phyloP scores from a whole-genome alignment of 2,797 vertebrate species.

The Siniperca scherzeri region DNA sequence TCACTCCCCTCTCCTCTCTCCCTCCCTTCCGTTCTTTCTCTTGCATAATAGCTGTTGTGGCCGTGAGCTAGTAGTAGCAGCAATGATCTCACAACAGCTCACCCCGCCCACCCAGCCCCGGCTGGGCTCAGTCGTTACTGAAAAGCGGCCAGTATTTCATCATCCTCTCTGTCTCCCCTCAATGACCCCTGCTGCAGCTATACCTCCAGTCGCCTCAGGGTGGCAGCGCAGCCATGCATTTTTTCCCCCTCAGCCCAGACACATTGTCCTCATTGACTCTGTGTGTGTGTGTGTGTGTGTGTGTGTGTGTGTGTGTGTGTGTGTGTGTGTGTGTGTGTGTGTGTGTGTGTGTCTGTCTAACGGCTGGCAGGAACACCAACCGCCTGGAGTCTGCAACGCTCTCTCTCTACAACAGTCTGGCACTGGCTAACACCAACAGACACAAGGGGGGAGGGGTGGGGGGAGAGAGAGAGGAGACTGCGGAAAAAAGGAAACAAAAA shows the following conservation, averaged over 20 bases:
- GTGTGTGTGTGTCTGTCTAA: conserved; percentile 60
- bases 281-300: conserved; percentile 30
- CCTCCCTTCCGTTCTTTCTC: conserved; percentile 64
- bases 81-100: conserved; percentile 83
- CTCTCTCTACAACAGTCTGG: conserved; percentile 82
- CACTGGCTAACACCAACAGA: conserved; percentile 84
- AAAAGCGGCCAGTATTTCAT: conserved; percentile 89
- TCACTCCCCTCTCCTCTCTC: conserved; percentile 30
- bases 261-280: conserved; percentile 80
- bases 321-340: conserved; percentile 40
- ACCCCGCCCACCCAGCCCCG: conserved; percentile 66
- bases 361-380: conserved; percentile 79
- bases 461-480: conserved; percentile 63
- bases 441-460: conserved; percentile 67
- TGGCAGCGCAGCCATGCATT: conserved; percentile 78
- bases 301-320: conserved; percentile 43
- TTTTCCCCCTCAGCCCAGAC: conserved; percentile 67
- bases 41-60: conserved; percentile 83
- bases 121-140: conserved; percentile 82
- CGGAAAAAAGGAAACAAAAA: conserved; percentile 70
- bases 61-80: conserved; percentile 64
- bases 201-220: conserved; percentile 76
- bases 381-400: conserved; percentile 70
- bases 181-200: conserved; percentile 66
- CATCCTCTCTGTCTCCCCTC: conserved; percentile 81